Evolutionary conservation across 2,797 vertebrate species (phyloP).

Genomic region (Hippopotamyrus pictus): DNA sequence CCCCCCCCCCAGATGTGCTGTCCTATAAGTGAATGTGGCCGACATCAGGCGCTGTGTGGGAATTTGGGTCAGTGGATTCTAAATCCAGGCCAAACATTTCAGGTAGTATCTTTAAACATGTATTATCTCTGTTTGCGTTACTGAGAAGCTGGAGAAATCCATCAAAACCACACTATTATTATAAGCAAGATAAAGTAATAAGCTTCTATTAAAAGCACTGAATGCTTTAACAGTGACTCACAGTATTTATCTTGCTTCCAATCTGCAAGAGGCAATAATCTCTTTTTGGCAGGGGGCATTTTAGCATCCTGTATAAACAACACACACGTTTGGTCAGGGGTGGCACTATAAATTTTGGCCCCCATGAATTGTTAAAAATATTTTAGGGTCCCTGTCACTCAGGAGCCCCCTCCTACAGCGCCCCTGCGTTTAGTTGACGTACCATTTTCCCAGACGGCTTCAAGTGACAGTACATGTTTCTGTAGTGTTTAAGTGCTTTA

Average conservation of each 20-base stretch:
- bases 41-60: background rate
- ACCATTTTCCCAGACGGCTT: background rate
- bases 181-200: background rate
- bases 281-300: background rate
- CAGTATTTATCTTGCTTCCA: background rate
- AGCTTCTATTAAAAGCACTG: background rate
- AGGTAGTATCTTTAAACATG: background rate
- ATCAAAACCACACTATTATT: background rate
- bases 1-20: background rate
- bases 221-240: background rate
- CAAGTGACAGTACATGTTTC: background rate
- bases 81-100: background rate
- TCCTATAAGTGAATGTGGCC: background rate
- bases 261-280: background rate
- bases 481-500: background rate
- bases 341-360: background rate
- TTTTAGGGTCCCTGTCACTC: background rate
- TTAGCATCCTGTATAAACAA: background rate
- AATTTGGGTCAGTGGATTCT: background rate
- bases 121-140: background rate
- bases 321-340: background rate
- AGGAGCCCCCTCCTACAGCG: background rate
- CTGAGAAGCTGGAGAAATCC: background rate
- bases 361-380: background rate
- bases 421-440: background rate